Conservation (phyloP, 2,888 invertebrate genomes). For the Diadegma fenestrale region DNA sequence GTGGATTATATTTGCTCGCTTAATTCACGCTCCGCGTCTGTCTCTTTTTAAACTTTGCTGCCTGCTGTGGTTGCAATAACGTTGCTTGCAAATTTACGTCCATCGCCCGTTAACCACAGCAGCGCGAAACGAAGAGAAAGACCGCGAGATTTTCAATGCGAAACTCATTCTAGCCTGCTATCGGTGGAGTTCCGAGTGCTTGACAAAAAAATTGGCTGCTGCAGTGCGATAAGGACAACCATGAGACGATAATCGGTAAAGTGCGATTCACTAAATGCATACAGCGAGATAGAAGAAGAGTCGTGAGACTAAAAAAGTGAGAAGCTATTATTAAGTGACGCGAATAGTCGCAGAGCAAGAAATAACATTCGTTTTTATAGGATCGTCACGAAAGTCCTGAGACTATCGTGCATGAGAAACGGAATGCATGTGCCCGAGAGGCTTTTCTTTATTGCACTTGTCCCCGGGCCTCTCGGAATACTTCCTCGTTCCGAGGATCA, state of each 20-base stretch:
- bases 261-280: slow-evolving; percentile 61
- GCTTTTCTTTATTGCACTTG: slow-evolving; percentile 68
- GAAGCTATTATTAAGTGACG: slow-evolving; percentile 7
- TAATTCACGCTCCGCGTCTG: slow-evolving; percentile 28
- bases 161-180: slow-evolving; percentile 68
- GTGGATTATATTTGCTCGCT: slow-evolving; percentile 42
- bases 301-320: slow-evolving; percentile 5
- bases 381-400: slow-evolving; percentile 52
- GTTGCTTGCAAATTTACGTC: slow-evolving; percentile 38
- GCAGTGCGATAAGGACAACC: slow-evolving; percentile 57
- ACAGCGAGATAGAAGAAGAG: slow-evolving; percentile 21
- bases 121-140: slow-evolving; percentile 46
- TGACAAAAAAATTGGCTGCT: background rate
- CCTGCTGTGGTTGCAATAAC: slow-evolving; percentile 31
- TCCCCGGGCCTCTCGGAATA: slow-evolving; percentile 62
- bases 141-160: slow-evolving; percentile 69
- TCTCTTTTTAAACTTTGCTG: slow-evolving; percentile 37
- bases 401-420: slow-evolving; percentile 35
- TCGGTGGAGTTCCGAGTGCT: slow-evolving; percentile 40
- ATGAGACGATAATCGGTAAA: slow-evolving; percentile 56
- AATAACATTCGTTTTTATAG: slow-evolving; percentile 37
- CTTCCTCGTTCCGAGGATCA: slow-evolving; percentile 71
- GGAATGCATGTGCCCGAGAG: slow-evolving; percentile 51
- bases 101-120: slow-evolving; percentile 58
- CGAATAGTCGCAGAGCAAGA: slow-evolving; percentile 32